Conservation (phyloP, 2,797 vertebrate genomes). For the Enteromius radiatus region DNA sequence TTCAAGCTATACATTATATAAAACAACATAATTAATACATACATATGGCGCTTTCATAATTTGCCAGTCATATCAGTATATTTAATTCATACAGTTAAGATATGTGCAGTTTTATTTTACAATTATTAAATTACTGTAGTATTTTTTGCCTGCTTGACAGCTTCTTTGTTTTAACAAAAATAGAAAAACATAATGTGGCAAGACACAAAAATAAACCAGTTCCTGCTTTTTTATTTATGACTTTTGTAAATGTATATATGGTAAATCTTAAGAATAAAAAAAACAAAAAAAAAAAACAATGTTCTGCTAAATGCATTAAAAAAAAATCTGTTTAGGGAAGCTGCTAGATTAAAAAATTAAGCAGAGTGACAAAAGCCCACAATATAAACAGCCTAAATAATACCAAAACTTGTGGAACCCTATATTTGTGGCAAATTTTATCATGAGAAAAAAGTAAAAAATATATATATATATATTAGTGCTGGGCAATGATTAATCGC, state of each 20-base stretch:
- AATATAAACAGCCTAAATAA: neutral
- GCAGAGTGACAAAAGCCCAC: neutral
- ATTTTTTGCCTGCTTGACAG: neutral
- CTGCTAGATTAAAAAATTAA: neutral
- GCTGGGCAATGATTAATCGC: too few relatives aligned
- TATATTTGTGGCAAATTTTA: too few relatives aligned
- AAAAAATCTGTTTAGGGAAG: neutral
- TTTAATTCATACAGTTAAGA: neutral
- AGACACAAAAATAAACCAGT: neutral
- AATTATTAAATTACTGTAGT: neutral
- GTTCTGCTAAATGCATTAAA: neutral
- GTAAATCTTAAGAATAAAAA: neutral
- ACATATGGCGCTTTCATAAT: neutral
- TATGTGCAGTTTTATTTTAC: neutral
- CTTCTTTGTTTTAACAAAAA: neutral
- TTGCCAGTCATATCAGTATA: neutral
- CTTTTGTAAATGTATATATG: neutral
- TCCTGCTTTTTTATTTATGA: neutral
- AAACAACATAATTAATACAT: too few relatives aligned
- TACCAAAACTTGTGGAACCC: neutral
- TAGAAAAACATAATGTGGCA: neutral
- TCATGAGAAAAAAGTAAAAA: too few relatives aligned
- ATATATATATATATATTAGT: too few relatives aligned
- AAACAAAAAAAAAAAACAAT: too few relatives aligned
- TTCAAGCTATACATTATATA: neutral